Conservation (phyloP, 2,113 vertebrate genomes). For the Neodon shergylaensis region DNA sequence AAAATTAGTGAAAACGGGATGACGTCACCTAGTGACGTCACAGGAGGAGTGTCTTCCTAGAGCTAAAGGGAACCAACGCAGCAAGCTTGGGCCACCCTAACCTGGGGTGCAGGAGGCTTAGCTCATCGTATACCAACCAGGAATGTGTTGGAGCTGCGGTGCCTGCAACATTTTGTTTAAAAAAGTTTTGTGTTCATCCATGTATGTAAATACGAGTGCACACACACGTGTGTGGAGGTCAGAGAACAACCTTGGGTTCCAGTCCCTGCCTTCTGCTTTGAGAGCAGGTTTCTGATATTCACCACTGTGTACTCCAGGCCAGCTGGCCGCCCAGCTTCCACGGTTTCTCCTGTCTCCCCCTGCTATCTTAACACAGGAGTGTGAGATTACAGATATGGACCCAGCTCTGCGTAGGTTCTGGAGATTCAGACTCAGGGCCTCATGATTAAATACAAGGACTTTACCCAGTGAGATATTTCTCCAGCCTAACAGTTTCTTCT, state of each 20-base stretch:
- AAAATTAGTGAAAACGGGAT: not conserved
- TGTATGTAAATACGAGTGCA: too few relatives aligned
- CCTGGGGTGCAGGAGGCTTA: rapidly evolving
- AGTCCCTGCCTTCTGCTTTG: not conserved
- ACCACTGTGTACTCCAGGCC: not conserved
- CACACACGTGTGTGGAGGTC: not conserved
- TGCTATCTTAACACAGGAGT: not conserved
- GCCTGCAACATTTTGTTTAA: not conserved
- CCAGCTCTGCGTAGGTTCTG: not conserved
- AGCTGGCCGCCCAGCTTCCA: not conserved
- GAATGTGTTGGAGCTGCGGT: not conserved
- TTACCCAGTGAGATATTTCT: too few relatives aligned
- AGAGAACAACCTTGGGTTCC: too few relatives aligned
- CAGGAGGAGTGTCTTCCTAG: not conserved
- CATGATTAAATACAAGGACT: not conserved
- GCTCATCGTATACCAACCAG: not conserved
- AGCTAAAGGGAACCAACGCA: not conserved
- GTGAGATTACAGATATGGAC: too few relatives aligned
- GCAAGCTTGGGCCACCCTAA: not conserved
- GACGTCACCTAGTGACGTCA: too few relatives aligned
- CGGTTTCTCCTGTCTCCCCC: not conserved
- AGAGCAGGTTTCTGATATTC: not conserved
- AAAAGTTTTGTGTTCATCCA: not conserved
- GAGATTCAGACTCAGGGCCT: not conserved
- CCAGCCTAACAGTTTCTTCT: not conserved